Base-by-base conservation (phyloP, 2,113 vertebrate species). In the Crotalus horridus region DNA sequence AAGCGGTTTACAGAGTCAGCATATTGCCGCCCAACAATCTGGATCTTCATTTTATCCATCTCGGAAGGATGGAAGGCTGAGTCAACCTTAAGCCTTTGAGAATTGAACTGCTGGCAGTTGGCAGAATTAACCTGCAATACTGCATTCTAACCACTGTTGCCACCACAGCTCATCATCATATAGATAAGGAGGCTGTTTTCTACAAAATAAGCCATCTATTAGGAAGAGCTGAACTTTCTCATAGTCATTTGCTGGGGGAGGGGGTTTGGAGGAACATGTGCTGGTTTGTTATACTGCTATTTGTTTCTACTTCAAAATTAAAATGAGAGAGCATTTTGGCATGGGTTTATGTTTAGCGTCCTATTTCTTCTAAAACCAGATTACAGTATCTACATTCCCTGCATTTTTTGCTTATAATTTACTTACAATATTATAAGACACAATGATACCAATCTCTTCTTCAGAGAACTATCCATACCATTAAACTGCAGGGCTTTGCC, bases 401-500 rank as follows among this genome's bases (percentile, higher is more conserved):
- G 95, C 94, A 96, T 96, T 97, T 95, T 96, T 96, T 90, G 91
- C 95, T 85, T 96, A 97, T 94, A 92, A 95, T 97, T 97, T 97
- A 95, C 96, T 96, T 94, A 96, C 97, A 97, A 94, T 93, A 94
- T 90, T 94, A 93, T 95, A 96, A 95, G 12, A 94, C 94, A 91
- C 93, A 43, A 93, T 96, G 94, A 95, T 4, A 87, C 53, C 2
- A 94, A 15, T 39, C 91, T 88, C 0, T 0, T 13, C 20, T 96
- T 94, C 48, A 3, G 4, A 88, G 95, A 95, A 89, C 94, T 43
- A 74, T 93, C 96, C 96, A 95, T 96, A 95, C 95, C 48, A 43
- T 20, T 26, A 93, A 64, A 92, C 58, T 94, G 93, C 15, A 1
- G 93, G 94, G 55, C 43, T 21, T 29, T 95, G n/a, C 89, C 26